Evolutionary conservation across 2,113 vertebrate species (phyloP), one percentile per base, ranked within the genome.

Genomic region (Brachyhypopomus gauderio): DNA sequence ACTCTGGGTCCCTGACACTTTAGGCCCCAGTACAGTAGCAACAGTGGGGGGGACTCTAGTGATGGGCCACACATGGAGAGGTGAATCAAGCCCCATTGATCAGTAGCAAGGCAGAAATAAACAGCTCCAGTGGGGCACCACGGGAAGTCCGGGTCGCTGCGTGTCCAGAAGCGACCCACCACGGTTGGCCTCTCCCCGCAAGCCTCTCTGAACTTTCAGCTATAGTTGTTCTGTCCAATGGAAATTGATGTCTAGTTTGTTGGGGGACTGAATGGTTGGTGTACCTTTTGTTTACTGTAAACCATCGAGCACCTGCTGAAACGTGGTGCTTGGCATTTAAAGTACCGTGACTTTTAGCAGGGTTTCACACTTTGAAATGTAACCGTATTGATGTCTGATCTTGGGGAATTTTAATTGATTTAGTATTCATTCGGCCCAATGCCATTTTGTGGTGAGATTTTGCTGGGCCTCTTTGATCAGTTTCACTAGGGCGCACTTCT

Each of bases 151-250:
- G 3, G 8, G 36, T 17, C 63, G 45, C 66, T 82, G 36, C n/a
- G 30, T 70, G 69, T 56, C 74, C 22, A 75, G 72, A 64, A 30
- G 23, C 19, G 41, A 22, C 64, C 66, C 22, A 22, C 5, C 12
- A 48, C 30, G 23, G 22, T 55, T 63, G 48, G 62, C 48, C 80
- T 64, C 72, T n/a, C 67, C 38, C 55, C 4, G 38, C 58, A 74
- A 78, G 83, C n/a, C 22, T 38, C 36, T 30, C 77, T 81, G 80
- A 87, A 80, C 85, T 87, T 87, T 78, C 59, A 72, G 60, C 25
- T 72, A 34, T 72, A 55, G 70, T 78, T 79, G 59, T 80, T 64
- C 17, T 67, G 52, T 38, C 30, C 38, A 78, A 81, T 80, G 59
- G 70, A 83, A 72, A 80, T 83, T 79, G 78, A 81, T 80, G 30